Conservation (phyloP, 2,888 invertebrate species). For the Iselma pallidipennis region DNA sequence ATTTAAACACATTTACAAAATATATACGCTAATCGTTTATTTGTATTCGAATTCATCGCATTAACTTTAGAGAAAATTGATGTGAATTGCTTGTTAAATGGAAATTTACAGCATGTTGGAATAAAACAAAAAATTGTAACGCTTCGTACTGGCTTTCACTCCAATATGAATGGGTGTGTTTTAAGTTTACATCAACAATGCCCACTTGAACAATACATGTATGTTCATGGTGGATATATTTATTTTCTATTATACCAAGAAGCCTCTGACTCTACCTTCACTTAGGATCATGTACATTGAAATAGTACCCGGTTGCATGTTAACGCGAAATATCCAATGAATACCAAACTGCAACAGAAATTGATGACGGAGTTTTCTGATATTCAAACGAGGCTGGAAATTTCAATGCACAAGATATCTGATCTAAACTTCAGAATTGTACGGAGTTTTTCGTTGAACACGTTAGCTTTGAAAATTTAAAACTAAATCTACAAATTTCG, state of each 20-base stretch:
- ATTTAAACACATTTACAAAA: constrained; percentile 17
- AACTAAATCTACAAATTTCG: no score
- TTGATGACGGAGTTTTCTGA: background rate
- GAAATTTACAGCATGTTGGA: no score
- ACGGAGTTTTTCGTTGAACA: background rate
- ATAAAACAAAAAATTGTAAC: no score
- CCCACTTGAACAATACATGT: background rate
- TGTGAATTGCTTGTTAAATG: no score
- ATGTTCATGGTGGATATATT: background rate
- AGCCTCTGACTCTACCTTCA: background rate
- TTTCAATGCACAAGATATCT: background rate
- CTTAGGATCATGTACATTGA: background rate
- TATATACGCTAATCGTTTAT: no score
- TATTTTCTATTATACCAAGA: background rate
- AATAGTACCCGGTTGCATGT: background rate
- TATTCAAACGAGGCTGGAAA: background rate
- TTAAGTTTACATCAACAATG: background rate
- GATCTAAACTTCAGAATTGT: background rate
- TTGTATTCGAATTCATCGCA: no score
- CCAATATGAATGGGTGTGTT: no score
- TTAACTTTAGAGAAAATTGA: no score
- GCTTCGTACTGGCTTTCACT: no score
- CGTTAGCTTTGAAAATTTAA: background rate
- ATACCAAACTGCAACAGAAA: background rate
- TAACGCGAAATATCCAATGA: constrained; percentile 1